A percentile compares a stretch with the other conserved stretches of the same genome.
phyloP scores from a whole-genome alignment of 2,888 invertebrate genomes.

The Trachelus tabidus region DNA sequence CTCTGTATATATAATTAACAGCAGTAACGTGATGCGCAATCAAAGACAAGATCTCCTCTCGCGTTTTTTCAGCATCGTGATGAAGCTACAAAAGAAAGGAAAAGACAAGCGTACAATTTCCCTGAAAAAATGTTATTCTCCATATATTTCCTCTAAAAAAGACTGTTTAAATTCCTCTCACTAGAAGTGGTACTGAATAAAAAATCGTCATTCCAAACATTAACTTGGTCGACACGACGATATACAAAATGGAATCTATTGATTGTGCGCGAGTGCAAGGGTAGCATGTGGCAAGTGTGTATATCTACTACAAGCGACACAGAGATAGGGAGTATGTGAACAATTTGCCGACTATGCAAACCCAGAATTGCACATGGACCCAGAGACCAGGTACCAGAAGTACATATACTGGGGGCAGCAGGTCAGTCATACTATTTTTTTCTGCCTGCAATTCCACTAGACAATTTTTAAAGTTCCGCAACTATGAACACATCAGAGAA shows the following conservation, averaged over 20 bases:
- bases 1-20: slow-evolving; percentile 96
- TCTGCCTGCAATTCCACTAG: background rate
- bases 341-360: slow-evolving; percentile 27
- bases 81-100: slow-evolving; percentile 70
- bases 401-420: background rate
- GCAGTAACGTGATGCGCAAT: slow-evolving; percentile 99
- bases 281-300: background rate
- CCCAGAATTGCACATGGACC: background rate
- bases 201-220: background rate
- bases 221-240: background rate
- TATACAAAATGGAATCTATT: background rate
- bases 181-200: background rate
- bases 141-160: background rate
- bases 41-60: slow-evolving; percentile 96
- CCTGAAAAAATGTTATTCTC: background rate
- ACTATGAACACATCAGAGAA: background rate
- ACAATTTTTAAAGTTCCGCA: background rate
- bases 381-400: background rate
- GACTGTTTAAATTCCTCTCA: background rate
- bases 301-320: background rate
- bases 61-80: slow-evolving; percentile 85
- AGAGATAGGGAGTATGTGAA: slow-evolving; percentile 8
- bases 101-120: background rate
- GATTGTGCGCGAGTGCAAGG: background rate
- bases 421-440: background rate